Evolutionary conservation across 2,797 vertebrate species (phyloP).

Genomic region (Gadopsis bispinosus): DNA sequence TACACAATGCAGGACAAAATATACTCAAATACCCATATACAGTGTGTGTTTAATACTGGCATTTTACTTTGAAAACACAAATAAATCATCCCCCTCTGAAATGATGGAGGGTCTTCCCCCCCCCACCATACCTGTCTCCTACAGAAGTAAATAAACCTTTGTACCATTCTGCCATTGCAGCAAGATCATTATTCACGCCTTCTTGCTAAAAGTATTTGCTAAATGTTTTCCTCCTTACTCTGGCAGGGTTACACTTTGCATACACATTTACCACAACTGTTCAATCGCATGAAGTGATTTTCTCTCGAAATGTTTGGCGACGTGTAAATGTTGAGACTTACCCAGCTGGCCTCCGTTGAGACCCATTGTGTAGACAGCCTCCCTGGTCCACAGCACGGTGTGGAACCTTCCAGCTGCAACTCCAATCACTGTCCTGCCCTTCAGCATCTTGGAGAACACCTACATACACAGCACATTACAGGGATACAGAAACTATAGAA

Average conservation of each 20-base stretch:
- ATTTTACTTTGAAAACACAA: not conserved
- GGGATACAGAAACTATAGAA: not conserved
- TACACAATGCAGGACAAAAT: not conserved
- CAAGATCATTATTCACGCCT: not conserved
- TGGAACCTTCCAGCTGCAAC: slow-evolving; percentile 97
- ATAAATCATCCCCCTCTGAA: not conserved
- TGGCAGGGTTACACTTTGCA: not conserved
- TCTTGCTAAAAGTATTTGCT: not conserved
- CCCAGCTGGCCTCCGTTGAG: slow-evolving; percentile 97
- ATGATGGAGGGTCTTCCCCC: not conserved
- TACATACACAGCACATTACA: slow-evolving; percentile 68
- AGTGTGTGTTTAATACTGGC: not conserved
- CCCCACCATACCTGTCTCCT: not conserved
- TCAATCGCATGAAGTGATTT: not conserved
- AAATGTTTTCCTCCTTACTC: not conserved
- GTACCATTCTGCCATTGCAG: not conserved
- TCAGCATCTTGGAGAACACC: slow-evolving; percentile 94
- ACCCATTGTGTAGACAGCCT: slow-evolving; percentile 96
- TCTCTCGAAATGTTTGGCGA: slow-evolving; percentile 1
- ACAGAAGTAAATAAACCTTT: slow-evolving; percentile 12
- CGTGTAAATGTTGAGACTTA: slow-evolving; percentile 72
- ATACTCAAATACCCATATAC: not conserved
- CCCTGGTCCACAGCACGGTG: slow-evolving; percentile 95
- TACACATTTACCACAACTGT: not conserved
- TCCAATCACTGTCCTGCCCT: slow-evolving; percentile 92